Percentiles rank a stretch among this genome's conserved stretches.
phyloP scores from a whole-genome alignment of 2,797 vertebrate species.

The Podarcis siculus region DNA sequence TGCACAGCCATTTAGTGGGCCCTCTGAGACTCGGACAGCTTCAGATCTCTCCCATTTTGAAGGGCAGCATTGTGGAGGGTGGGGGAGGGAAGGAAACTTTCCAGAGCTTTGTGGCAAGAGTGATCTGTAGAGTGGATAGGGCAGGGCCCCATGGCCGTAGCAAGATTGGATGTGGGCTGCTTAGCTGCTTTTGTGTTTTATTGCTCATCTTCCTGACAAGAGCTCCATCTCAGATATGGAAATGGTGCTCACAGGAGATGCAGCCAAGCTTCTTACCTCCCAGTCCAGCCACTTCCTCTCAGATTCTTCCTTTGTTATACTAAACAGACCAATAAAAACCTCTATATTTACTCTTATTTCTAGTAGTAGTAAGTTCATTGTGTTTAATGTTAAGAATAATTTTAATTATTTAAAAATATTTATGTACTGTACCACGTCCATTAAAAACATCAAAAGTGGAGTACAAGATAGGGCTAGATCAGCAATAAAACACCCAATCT shows the following conservation, averaged over 20 bases:
- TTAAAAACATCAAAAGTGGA: too few relatives aligned
- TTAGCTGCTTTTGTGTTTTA: conserved; percentile 49
- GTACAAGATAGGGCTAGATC: too few relatives aligned
- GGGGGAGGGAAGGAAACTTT: neutral
- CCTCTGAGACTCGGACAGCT: neutral
- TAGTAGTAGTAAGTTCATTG: too few relatives aligned
- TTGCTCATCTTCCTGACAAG: conserved; percentile 70
- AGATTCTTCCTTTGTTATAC: conserved; percentile 44
- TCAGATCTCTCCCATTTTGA: neutral
- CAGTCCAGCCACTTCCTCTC: conserved; percentile 12
- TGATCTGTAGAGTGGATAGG: neutral
- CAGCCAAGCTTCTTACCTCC: conserved; percentile 32
- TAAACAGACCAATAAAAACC: conserved; percentile 71
- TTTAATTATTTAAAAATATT: too few relatives aligned
- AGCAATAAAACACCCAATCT: too few relatives aligned
- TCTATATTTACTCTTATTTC: too few relatives aligned
- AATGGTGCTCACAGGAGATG: conserved; percentile 39
- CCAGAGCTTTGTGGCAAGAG: neutral
- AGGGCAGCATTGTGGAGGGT: neutral
- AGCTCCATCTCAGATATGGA: conserved; percentile 66
- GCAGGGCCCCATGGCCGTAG: conserved; percentile 44
- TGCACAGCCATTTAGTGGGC: neutral
- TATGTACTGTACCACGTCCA: too few relatives aligned
- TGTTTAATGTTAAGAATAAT: too few relatives aligned
- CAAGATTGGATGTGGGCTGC: conserved; percentile 58